phyloP scores from a whole-genome alignment of 2,888 invertebrate species.

The Drosophila affinis region DNA sequence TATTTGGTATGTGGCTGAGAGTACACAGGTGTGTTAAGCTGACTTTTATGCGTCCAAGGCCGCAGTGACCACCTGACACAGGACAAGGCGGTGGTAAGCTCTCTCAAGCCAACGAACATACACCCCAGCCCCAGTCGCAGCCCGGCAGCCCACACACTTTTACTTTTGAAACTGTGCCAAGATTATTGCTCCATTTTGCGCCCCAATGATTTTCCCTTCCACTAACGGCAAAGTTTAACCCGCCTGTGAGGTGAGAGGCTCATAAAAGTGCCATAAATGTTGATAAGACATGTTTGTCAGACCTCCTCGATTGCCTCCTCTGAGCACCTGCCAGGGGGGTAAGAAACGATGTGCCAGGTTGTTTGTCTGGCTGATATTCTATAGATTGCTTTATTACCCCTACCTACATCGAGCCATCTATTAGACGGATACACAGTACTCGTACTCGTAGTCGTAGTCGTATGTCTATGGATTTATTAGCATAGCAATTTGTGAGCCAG shows the following conservation, averaged over 20 bases:
- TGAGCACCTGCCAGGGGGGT: conserved; percentile 31
- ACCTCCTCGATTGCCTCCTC: conserved; percentile 7
- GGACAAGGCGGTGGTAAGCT: neutral
- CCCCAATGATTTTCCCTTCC: conserved; percentile 53
- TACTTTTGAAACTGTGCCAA: conserved; percentile 51
- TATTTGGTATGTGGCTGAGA: neutral
- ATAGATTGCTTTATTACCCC: conserved; percentile 56
- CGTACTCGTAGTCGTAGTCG: neutral
- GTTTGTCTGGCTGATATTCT: conserved; percentile 42
- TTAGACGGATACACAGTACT: neutral
- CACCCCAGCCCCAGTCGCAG: neutral
- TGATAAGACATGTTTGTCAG: conserved; percentile 73
- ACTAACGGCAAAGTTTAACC: conserved; percentile 48
- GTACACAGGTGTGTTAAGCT: neutral
- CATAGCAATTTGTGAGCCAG: neutral
- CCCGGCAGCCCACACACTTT: neutral
- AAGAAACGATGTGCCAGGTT: conserved; percentile 52
- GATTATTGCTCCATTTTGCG: conserved; percentile 75
- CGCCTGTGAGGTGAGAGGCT: conserved; percentile 17
- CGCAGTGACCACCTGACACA: conserved; percentile 1
- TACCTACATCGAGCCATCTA: conserved; percentile 1
- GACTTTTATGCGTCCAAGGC: conserved; percentile 3
- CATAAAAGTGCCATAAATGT: conserved; percentile 72
- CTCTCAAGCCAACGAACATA: neutral
- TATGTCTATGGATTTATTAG: neutral